Conservation (phyloP, 2,113 vertebrate species). For the Neodon shergylaensis region DNA sequence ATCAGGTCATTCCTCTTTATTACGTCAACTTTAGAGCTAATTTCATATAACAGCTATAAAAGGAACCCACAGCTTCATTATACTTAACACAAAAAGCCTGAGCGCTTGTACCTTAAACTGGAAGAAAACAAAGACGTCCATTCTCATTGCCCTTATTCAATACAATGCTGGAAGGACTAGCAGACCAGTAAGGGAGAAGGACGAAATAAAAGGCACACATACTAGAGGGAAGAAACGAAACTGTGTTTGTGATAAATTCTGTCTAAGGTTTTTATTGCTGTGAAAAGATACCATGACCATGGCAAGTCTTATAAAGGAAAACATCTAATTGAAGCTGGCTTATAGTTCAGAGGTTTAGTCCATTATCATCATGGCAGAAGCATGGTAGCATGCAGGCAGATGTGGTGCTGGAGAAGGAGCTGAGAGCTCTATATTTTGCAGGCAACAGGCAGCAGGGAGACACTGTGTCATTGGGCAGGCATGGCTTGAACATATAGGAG, state of each 20-base stretch:
- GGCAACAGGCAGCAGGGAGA: background rate
- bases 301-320: too few relatives aligned
- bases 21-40: constrained; percentile 10
- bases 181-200: background rate
- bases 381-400: too few relatives aligned
- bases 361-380: too few relatives aligned
- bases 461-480: background rate
- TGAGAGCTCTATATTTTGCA: background rate
- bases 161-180: background rate
- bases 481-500: background rate
- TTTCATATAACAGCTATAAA: background rate
- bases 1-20: background rate
- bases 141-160: background rate
- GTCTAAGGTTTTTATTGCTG: too few relatives aligned
- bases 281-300: too few relatives aligned
- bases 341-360: too few relatives aligned
- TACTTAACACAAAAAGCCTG: background rate
- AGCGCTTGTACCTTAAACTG: background rate
- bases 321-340: too few relatives aligned
- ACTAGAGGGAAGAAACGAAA: constrained; percentile 23
- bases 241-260: background rate
- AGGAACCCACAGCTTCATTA: background rate
- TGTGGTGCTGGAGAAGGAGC: background rate
- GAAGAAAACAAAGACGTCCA: background rate
- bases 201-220: background rate